These are phyloP conservation scores for Mythimna ferrago DNA, from an alignment of 2,888 invertebrate species.

Conservation along the genomic window DNA sequence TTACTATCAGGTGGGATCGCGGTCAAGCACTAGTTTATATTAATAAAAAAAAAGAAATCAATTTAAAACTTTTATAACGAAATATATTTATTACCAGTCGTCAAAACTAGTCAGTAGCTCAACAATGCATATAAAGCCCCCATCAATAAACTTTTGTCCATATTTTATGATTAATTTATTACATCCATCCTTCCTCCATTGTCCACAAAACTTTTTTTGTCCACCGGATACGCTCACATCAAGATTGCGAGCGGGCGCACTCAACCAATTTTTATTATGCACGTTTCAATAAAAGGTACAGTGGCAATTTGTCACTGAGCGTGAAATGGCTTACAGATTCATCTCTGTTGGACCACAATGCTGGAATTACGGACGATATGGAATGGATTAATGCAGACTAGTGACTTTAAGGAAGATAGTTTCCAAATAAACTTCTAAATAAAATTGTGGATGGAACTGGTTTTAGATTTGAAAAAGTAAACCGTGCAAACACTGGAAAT, in stretches of 20 bases:
- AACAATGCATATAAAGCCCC: conserved; percentile 33
- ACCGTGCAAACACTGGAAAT: background rate
- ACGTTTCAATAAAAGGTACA: conserved; percentile 71
- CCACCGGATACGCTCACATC: conserved; percentile 60
- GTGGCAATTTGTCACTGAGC: conserved; percentile 71
- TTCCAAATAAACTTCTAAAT: background rate
- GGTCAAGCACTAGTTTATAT: too few species aligned
- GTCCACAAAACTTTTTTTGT: conserved; percentile 48
- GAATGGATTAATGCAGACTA: background rate
- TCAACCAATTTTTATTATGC: conserved; percentile 66
- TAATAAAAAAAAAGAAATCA: background rate
- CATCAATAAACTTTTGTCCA: conserved; percentile 51
- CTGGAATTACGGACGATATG: conserved; percentile 15
- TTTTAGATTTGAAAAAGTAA: background rate
- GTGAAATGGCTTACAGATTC: conserved; percentile 69
- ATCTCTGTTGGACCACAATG: conserved; percentile 52
- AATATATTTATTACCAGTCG: background rate
- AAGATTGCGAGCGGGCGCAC: conserved; percentile 58
- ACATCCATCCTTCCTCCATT: conserved; percentile 41
- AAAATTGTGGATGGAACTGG: background rate
- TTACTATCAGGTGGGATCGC: too few species aligned
- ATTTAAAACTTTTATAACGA: background rate
- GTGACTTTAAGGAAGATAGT: background rate
- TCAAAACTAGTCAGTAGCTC: conserved; percentile 6
- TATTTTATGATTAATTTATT: conserved; percentile 60